Evolutionary conservation across 2,888 invertebrate species (phyloP), one percentile per base, ranked within the genome.

Genomic region (Formica aserva): DNA sequence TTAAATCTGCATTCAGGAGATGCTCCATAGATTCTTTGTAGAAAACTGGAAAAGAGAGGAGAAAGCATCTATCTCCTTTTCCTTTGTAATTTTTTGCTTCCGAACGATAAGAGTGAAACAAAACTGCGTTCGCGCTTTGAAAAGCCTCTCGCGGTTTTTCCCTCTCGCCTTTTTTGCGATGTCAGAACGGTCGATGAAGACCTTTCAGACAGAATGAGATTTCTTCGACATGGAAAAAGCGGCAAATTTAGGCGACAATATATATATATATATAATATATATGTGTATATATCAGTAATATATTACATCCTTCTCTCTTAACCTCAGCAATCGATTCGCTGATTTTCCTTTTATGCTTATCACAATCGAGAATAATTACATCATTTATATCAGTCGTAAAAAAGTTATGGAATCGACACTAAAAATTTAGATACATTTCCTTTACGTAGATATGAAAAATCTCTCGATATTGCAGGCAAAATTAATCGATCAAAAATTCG

Each of bases 1-100:
- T 86, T 89, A 26, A n/a, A 82, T 87, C 62, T 71, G 63, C 80
- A 57, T 18, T 38, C 38, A n/a, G 41, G 22, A 66, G 11, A 57
- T n/a, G n/a, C 22, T 15, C 45, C 32, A 38, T 38, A n/a, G 26
- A 29, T 60, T 52, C 65, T 45, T 66, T 57, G 32, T 22, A n/a
- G 65, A 48, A 63, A 29, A 45, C 38, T 26, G 9, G 18, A 52
- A 18, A 26, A 71, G 71, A 60, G 32, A 57, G 15, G 35, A n/a
- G 18, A 69, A 11, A 57, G 57, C 52, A 63, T 82, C 45, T 65
- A 81, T 60, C 13, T 41, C 52, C 8, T 9, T 29, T 66, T 60
- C 67, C 84, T 89, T 84, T 87, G 71, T 82, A 41, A 45, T 22
- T 26, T n/a, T 52, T 15, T 35, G 63, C 65, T 45, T 65, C 15